These are phyloP conservation scores for Agrochola lota DNA, from an alignment of 2,888 invertebrate genomes.

Conservation along the genomic window DNA sequence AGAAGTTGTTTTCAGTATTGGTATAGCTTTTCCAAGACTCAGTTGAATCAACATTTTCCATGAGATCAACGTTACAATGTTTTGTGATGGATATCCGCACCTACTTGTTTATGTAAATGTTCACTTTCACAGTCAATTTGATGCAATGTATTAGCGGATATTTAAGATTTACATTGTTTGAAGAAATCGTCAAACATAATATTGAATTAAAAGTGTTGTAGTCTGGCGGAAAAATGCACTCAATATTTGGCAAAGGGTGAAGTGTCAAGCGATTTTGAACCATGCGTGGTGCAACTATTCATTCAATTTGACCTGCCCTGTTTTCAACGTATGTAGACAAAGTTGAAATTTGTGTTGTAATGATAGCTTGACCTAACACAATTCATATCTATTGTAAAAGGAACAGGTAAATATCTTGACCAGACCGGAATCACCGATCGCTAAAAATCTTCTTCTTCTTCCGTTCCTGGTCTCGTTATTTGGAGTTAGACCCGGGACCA, in stretches of 20 bases:
- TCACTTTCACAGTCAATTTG: background rate
- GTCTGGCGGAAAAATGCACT: background rate
- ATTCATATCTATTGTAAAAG: background rate
- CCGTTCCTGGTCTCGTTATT: background rate
- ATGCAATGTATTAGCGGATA: background rate
- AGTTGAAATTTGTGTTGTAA: background rate
- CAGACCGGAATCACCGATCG: background rate
- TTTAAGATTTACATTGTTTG: background rate
- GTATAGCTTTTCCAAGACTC: constrained; percentile 43
- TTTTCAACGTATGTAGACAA: background rate
- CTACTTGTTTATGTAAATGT: background rate
- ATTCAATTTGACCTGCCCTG: background rate
- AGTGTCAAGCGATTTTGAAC: background rate
- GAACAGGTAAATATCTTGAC: background rate
- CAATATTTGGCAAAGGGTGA: background rate
- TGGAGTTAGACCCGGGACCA: background rate
- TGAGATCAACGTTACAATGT: constrained; percentile 40
- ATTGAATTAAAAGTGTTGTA: background rate
- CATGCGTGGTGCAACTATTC: background rate
- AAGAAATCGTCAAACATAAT: background rate
- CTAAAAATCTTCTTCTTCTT: background rate
- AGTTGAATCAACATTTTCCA: constrained; percentile 47
- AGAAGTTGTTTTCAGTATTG: constrained; percentile 39
- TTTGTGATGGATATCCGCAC: constrained; percentile 27
- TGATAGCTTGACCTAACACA: background rate